A percentile compares a stretch with the other conserved stretches of the same genome.
These are phyloP conservation scores for Lethocerus indicus DNA, from an alignment of 1,140 invertebrate genomes.

Conservation along the genomic window DNA sequence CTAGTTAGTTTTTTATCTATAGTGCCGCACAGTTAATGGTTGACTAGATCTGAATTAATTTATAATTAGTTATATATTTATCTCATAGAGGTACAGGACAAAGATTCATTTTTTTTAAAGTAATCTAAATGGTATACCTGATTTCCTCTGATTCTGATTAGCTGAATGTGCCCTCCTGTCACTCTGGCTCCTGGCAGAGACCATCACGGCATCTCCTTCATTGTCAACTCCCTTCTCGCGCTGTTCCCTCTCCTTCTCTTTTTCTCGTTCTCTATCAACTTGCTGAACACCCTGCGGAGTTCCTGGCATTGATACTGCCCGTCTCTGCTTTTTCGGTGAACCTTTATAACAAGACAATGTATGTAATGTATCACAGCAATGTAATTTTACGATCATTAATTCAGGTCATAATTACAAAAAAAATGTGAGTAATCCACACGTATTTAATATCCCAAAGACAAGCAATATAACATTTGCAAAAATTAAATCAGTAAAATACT, in stretches of 20 bases:
- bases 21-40: too few relatives aligned
- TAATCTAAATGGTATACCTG: too few relatives aligned
- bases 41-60: too few relatives aligned
- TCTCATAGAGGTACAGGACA: too few relatives aligned
- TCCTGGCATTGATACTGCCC: slow-evolving; percentile 33
- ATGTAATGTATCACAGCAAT: neutral
- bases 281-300: slow-evolving; percentile 20
- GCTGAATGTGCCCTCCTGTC: slow-evolving; percentile 15
- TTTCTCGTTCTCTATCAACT: slow-evolving; percentile 18
- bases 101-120: too few relatives aligned
- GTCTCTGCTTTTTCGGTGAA: slow-evolving; percentile 32
- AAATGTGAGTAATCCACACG: neutral
- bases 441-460: too few relatives aligned
- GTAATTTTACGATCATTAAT: neutral
- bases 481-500: too few relatives aligned
- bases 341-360: slow-evolving; percentile 13
- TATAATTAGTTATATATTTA: too few relatives aligned
- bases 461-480: too few relatives aligned
- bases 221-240: slow-evolving; percentile 29
- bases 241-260: slow-evolving; percentile 1
- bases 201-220: slow-evolving; percentile 33
- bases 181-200: slow-evolving; percentile 28
- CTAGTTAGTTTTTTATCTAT: too few relatives aligned
- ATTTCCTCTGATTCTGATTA: slow-evolving; percentile 21
- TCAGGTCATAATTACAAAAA: neutral